Evolutionary conservation across 1,140 invertebrate genomes (phyloP).

Genomic region (Calephelis nemesis): DNA sequence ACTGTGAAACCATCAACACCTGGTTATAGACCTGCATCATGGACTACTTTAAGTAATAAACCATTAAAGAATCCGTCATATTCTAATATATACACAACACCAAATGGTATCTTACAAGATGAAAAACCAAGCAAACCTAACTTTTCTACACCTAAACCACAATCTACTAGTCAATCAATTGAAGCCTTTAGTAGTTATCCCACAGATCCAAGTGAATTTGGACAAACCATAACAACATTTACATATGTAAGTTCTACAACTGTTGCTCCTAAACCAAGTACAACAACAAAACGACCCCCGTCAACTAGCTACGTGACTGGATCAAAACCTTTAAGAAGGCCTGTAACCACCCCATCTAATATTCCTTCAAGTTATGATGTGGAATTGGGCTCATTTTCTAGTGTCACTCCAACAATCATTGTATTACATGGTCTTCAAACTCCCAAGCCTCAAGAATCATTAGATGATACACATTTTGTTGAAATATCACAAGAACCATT

Average conservation of each 20-base stretch:
- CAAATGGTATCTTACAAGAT: slow-evolving; percentile 54
- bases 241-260: slow-evolving; percentile 69
- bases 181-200: slow-evolving; percentile 69
- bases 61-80: slow-evolving; percentile 42
- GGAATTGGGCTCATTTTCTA: slow-evolving; percentile 68
- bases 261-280: slow-evolving; percentile 47
- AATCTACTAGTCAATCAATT: slow-evolving; percentile 64
- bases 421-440: slow-evolving; percentile 80
- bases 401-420: slow-evolving; percentile 86
- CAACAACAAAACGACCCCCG: slow-evolving; percentile 63
- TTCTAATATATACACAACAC: slow-evolving; percentile 47
- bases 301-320: slow-evolving; percentile 82
- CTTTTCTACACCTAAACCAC: slow-evolving; percentile 56
- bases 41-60: slow-evolving; percentile 30
- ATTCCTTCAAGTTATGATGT: slow-evolving; percentile 51
- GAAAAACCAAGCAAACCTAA: slow-evolving; percentile 45
- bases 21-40: slow-evolving; percentile 32
- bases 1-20: slow-evolving; percentile 60
- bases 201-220: slow-evolving; percentile 62
- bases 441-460: slow-evolving; percentile 55
- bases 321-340: slow-evolving; percentile 72
- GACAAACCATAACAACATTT: slow-evolving; percentile 63
- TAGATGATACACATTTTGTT: slow-evolving; percentile 67
- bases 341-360: slow-evolving; percentile 47
- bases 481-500: slow-evolving; percentile 73